A percentile compares a stretch with the other conserved stretches of the same genome.
phyloP scores from a whole-genome alignment of 2,797 vertebrate genomes.

The Hylomyscus alleni region DNA sequence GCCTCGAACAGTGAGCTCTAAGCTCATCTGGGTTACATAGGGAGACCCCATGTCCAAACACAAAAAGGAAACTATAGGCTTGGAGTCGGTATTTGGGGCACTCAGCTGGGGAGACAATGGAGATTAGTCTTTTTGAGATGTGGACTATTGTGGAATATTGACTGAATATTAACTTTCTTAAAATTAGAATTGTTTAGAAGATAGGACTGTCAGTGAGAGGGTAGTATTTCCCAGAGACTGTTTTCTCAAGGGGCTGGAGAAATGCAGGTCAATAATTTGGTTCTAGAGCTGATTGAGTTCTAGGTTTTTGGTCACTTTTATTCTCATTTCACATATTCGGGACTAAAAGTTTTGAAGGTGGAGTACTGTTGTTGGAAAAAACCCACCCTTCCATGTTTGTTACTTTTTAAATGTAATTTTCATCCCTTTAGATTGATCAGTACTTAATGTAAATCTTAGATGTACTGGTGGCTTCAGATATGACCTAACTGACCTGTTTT shows the following conservation, averaged over 20 bases:
- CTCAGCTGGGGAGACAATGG: no score
- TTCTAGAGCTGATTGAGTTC: not conserved
- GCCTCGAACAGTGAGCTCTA: not conserved
- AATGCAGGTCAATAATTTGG: not conserved
- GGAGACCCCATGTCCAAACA: not conserved
- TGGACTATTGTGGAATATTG: not conserved
- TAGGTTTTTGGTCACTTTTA: not conserved
- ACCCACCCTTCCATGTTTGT: not conserved
- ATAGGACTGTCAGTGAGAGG: not conserved
- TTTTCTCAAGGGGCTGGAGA: not conserved
- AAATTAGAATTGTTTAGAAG: constrained; percentile 11
- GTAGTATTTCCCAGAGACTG: not conserved
- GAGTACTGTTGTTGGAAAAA: not conserved
- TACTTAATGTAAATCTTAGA: not conserved
- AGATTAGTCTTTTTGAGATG: not conserved
- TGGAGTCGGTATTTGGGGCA: not conserved
- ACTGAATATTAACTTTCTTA: constrained; percentile 1
- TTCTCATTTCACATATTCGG: not conserved
- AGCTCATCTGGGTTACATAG: not conserved
- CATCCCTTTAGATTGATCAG: constrained; percentile 12
- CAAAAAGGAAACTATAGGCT: not conserved
- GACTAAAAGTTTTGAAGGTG: constrained; percentile 7
- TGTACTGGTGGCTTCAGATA: not conserved
- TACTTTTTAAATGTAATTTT: constrained; percentile 1
- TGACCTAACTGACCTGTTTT: not conserved